A percentile compares a stretch with the other conserved stretches of the same genome.
These are phyloP conservation scores for Myrmecophaga tridactyla DNA, from an alignment of 2,113 vertebrate genomes.

Conservation along the genomic window DNA sequence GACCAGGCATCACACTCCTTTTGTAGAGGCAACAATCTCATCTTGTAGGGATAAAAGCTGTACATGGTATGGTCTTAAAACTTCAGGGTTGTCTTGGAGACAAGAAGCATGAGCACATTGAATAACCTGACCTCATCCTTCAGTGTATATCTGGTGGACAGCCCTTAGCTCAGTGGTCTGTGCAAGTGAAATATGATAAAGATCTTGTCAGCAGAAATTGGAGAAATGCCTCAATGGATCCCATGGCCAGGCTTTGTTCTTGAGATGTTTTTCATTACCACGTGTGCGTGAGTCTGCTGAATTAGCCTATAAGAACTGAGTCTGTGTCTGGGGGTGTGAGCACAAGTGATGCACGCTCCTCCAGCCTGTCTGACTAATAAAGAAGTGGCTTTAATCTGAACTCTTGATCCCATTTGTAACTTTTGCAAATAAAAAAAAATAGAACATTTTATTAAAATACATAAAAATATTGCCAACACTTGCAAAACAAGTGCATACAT, in stretches of 20 bases:
- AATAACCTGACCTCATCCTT: background rate
- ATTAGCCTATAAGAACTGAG: background rate
- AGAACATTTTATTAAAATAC: background rate
- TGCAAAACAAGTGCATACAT: background rate
- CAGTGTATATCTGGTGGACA: background rate
- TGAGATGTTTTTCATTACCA: background rate
- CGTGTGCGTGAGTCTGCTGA: background rate
- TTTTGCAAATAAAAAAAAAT: constrained; percentile 9
- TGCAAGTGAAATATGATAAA: background rate
- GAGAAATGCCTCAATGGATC: background rate
- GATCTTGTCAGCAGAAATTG: constrained; percentile 16
- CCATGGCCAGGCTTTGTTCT: background rate
- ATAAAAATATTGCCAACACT: background rate
- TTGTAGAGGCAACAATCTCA: background rate
- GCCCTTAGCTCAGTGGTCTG: background rate
- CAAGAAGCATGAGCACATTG: background rate
- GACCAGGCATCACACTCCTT: background rate
- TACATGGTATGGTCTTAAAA: background rate
- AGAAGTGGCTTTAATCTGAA: background rate
- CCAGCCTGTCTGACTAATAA: background rate
- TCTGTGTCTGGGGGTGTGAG: background rate
- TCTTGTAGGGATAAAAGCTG: background rate
- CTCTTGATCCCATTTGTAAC: background rate
- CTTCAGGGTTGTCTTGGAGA: background rate
- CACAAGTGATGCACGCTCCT: too few relatives aligned